These are phyloP conservation scores for Aplochiton taeniatus DNA, from an alignment of 2,797 vertebrate genomes.

Conservation along the genomic window DNA sequence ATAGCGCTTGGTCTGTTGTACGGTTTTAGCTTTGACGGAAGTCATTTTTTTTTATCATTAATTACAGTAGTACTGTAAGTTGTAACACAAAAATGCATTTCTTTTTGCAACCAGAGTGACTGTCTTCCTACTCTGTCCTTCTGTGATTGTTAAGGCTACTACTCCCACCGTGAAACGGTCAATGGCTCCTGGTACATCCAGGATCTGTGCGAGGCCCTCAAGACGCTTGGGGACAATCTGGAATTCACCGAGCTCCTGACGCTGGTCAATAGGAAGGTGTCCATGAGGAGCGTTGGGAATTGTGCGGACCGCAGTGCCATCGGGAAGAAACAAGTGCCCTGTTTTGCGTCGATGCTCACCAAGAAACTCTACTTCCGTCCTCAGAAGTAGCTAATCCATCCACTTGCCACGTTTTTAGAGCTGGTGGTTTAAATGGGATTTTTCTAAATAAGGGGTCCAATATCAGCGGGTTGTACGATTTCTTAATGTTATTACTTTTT, in stretches of 20 bases:
- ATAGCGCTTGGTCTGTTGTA: no score
- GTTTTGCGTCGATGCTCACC: conserved; percentile 96
- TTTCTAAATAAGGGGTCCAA: no score
- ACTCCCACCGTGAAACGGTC: conserved; percentile 87
- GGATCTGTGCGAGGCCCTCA: conserved; percentile 86
- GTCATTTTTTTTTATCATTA: no score
- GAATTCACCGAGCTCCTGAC: conserved; percentile 95
- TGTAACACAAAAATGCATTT: no score
- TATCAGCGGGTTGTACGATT: no score
- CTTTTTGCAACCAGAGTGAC: no score
- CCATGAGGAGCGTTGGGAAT: conserved; percentile 77
- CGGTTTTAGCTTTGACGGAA: no score
- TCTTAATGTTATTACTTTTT: no score
- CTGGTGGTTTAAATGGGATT: no score
- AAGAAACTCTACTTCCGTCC: conserved; percentile 89
- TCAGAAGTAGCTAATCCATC: conserved; percentile 64
- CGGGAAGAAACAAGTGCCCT: conserved; percentile 97
- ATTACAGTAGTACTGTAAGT: no score
- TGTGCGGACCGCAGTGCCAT: conserved; percentile 67
- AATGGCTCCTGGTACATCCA: conserved; percentile 96
- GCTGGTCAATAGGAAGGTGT: conserved; percentile 91
- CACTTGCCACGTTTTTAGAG: no score
- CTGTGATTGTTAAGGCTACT: conserved; percentile 80
- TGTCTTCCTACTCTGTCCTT: neutral
- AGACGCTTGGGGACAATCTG: conserved; percentile 71